Conservation (phyloP, 2,113 vertebrate species). For the Ceyx melanurus region DNA sequence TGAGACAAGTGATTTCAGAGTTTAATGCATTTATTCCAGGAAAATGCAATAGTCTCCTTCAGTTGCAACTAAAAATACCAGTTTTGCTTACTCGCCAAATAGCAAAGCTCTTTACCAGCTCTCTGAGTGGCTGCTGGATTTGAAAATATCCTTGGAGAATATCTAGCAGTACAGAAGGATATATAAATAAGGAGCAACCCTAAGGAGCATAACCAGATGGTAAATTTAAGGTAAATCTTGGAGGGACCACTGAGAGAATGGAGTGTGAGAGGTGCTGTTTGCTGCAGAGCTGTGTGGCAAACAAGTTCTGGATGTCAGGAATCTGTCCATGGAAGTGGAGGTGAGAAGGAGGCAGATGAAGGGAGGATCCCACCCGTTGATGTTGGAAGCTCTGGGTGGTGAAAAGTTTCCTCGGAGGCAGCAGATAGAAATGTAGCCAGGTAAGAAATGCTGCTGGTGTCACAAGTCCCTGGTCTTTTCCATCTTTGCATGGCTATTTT, state of each 20-base stretch:
- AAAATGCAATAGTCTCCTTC: slow-evolving; percentile 5
- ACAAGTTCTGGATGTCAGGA: neutral
- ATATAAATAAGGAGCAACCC: neutral
- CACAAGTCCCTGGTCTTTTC: neutral
- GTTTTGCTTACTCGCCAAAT: neutral
- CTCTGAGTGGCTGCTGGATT: neutral
- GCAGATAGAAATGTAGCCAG: neutral
- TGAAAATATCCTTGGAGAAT: neutral
- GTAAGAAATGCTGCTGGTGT: neutral
- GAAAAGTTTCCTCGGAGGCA: neutral
- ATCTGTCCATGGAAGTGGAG: neutral
- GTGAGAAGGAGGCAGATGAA: neutral
- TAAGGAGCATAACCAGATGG: fast-evolving
- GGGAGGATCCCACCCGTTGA: fast-evolving
- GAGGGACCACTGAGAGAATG: neutral
- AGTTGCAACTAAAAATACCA: neutral
- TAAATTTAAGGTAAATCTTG: neutral
- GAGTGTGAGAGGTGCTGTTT: neutral
- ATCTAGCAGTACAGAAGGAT: neutral
- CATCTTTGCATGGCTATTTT: neutral
- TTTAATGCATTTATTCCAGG: slow-evolving; percentile 14
- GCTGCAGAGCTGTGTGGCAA: neutral
- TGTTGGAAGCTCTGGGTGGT: neutral
- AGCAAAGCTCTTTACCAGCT: neutral
- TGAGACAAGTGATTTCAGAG: neutral